Conservation (phyloP, 2,888 invertebrate species). For the Tenthredo scrophulariae region DNA sequence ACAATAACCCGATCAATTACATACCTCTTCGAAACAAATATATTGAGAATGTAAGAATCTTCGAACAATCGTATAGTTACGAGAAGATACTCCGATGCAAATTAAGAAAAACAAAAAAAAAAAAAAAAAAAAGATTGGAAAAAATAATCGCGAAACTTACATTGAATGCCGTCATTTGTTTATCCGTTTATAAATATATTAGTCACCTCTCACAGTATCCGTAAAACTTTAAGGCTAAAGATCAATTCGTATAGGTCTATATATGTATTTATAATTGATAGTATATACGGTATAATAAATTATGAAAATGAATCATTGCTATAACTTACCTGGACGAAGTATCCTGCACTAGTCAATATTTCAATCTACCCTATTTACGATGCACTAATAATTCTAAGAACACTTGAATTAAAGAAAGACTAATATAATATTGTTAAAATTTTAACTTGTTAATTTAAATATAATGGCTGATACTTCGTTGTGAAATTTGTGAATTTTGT, state of each 20-base stretch:
- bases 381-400: constrained; percentile 8
- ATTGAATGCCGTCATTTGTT: constrained; percentile 16
- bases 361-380: background rate
- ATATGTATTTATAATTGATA: background rate
- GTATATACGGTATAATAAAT: too few relatives aligned
- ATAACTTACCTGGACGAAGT: constrained; percentile 24
- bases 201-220: background rate
- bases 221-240: constrained; percentile 19
- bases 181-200: constrained; percentile 8
- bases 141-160: background rate
- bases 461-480: constrained; percentile 33
- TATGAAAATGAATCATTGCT: constrained; percentile 4
- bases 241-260: constrained; percentile 16
- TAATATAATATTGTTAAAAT: background rate
- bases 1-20: background rate
- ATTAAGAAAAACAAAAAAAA: background rate
- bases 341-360: constrained; percentile 16
- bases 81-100: background rate
- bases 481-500: constrained; percentile 5
- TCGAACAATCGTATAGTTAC: background rate
- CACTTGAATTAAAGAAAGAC: constrained; percentile 4
- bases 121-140: background rate
- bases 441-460: background rate
- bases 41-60: background rate
- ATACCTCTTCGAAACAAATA: background rate